Evolutionary conservation across 2,888 invertebrate species (phyloP), one percentile per base, ranked within the genome.

Genomic region (Ischnus inquisitorius): DNA sequence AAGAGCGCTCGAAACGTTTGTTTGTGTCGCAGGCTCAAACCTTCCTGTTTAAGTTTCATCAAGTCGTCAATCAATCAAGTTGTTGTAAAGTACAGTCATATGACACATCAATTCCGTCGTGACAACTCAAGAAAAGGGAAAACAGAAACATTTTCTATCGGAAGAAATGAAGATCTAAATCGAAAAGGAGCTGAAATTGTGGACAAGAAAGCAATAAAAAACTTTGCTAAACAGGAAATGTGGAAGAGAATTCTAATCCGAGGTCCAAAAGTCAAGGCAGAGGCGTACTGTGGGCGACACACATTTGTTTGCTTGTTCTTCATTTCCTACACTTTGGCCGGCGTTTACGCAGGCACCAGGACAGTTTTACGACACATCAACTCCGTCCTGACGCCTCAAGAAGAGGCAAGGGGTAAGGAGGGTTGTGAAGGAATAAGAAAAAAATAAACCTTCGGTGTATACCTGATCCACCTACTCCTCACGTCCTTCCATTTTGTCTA

Each of bases 351-450:
- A 41, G 54, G 10, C 16, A 41, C 39, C 28, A 25, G 57, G 5
- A 34, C 51, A 12, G 39, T 71, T 54, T 54, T 54, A 71, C 54
- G 51, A 54, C 69, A 25, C 25, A n/a, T 19, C 19, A 54, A 19
- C 19, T 28, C 19, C 25, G 16, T 48, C 16, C n/a, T 46, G 12
- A 57, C 25, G n/a, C 41, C 10, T 71, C 22, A 41, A 60, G 57
- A 12, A 22, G 10, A 41, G 39, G 22, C 8, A 25, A n/a, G n/a
- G 12, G 41, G 8, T 0, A 71, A 25, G 6, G 34, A 0, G 34
- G 34, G 34, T 6, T 34, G 4, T 6, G 34, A 34, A 8, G 34
- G 34, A 28, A 12, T 3, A 57, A 57, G 12, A 22, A 54, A 25
- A 54, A 25, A 6, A 57, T 34, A 57, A 28, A 28, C 28, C 57